Percentiles rank a stretch among this genome's conserved stretches.
Conservation (phyloP, 2,113 vertebrate species). For the Pungitius pungitius region DNA sequence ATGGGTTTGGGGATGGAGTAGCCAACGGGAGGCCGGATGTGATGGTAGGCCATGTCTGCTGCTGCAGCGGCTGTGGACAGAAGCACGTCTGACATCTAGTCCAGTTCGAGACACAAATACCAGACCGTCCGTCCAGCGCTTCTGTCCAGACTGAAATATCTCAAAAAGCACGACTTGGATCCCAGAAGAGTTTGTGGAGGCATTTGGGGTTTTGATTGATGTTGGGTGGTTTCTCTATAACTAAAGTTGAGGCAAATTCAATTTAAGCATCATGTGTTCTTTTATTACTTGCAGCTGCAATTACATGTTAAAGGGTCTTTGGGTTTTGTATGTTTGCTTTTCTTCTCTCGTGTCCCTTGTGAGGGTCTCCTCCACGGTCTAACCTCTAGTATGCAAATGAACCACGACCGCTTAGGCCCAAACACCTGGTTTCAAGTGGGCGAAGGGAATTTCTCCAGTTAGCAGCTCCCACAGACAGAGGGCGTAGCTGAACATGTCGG, state of each 20-base stretch:
- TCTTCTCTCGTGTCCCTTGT: not conserved
- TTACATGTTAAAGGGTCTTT: not conserved
- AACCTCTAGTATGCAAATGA: not conserved
- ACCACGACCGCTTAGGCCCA: not conserved
- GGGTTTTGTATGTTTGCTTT: no score
- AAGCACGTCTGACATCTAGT: not conserved
- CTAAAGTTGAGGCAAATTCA: not conserved
- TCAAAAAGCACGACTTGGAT: no score
- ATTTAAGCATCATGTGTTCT: not conserved
- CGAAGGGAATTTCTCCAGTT: conserved; percentile 93
- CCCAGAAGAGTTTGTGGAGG: not conserved
- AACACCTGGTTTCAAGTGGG: conserved; percentile 93
- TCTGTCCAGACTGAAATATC: not conserved
- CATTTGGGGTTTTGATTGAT: not conserved
- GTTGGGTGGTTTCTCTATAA: not conserved
- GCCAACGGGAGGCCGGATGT: conserved; percentile 90
- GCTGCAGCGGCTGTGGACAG: conserved; percentile 85
- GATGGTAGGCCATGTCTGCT: conserved; percentile 95
- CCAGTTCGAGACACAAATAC: not conserved
- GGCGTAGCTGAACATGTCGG: conserved; percentile 94
- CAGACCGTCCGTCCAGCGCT: not conserved
- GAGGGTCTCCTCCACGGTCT: not conserved
- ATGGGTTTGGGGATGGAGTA: conserved; percentile 95
- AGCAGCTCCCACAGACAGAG: conserved; percentile 95
- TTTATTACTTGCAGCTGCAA: not conserved